phyloP scores from a whole-genome alignment of 2,113 vertebrate genomes.

The Hyperopisus bebe region DNA sequence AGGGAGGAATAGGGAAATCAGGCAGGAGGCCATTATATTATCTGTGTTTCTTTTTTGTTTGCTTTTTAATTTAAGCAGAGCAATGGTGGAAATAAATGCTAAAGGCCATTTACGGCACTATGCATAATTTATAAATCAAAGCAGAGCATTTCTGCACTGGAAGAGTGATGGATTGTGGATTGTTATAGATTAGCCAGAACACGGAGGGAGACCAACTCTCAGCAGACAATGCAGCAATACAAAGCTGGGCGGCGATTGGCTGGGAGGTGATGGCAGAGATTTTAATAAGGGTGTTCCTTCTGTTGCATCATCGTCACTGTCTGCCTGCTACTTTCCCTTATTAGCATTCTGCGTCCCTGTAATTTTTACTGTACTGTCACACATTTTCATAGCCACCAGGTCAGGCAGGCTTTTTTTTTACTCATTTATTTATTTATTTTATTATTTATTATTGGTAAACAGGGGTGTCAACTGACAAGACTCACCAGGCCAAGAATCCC shows the following conservation, averaged over 20 bases:
- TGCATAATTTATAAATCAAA: not conserved
- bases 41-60: not conserved
- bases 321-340: not conserved
- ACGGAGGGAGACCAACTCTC: not conserved
- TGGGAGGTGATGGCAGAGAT: not conserved
- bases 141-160: not conserved
- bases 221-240: not conserved
- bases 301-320: not conserved
- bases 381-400: not conserved
- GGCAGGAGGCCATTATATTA: not conserved
- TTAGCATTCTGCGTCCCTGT: slow-evolving; percentile 1
- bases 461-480: not conserved
- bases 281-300: slow-evolving; percentile 6
- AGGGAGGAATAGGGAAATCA: not conserved
- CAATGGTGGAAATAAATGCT: not conserved
- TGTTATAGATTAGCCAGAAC: not conserved
- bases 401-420: not conserved
- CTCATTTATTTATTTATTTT: not conserved
- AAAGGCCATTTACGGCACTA: not conserved
- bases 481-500: not conserved
- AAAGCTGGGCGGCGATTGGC: not conserved
- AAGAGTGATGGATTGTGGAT: not conserved
- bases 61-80: not conserved
- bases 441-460: not conserved
- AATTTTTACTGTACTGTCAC: not conserved